Percentiles rank a stretch among this genome's conserved stretches.
Evolutionary conservation across 2,888 invertebrate species (phyloP).

Genomic region (Conistra vaccinii): DNA sequence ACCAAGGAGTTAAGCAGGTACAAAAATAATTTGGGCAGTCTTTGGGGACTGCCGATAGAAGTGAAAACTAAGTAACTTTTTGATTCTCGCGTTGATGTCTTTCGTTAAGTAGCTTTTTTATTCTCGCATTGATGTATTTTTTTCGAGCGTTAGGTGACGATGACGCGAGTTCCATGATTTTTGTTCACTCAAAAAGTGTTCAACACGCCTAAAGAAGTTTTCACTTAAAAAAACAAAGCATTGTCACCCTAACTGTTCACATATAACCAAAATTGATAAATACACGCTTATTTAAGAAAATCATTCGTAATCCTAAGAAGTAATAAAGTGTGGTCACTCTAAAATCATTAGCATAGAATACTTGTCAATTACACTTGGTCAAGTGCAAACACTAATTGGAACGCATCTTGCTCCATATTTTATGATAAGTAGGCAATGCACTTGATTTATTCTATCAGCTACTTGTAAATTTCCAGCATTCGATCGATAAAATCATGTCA

Average conservation of each 20-base stretch:
- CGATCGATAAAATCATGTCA: neutral
- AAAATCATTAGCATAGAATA: slow-evolving; percentile 60
- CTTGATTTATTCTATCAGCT: slow-evolving; percentile 26
- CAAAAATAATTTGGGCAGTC: no score
- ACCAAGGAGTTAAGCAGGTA: neutral
- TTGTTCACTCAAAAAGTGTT: no score
- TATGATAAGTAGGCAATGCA: slow-evolving; percentile 15
- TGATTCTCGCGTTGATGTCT: no score
- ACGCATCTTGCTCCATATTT: slow-evolving; percentile 78
- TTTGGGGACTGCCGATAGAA: no score
- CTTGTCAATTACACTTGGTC: slow-evolving; percentile 79
- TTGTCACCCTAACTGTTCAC: neutral
- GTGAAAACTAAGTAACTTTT: no score
- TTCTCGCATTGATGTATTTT: no score
- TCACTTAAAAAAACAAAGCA: neutral
- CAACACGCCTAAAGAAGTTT: no score
- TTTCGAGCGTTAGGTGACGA: no score
- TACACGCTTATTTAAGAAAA: neutral
- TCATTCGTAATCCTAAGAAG: neutral
- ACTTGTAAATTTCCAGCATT: slow-evolving; percentile 22
- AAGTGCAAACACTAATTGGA: slow-evolving; percentile 81
- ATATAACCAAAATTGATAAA: neutral
- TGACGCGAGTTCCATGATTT: no score
- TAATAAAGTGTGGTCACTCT: slow-evolving; percentile 66
- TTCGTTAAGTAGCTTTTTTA: no score